Percentiles rank a stretch among this genome's conserved stretches.
phyloP scores from a whole-genome alignment of 2,113 vertebrate genomes.

The Tragelaphus strepsiceros region DNA sequence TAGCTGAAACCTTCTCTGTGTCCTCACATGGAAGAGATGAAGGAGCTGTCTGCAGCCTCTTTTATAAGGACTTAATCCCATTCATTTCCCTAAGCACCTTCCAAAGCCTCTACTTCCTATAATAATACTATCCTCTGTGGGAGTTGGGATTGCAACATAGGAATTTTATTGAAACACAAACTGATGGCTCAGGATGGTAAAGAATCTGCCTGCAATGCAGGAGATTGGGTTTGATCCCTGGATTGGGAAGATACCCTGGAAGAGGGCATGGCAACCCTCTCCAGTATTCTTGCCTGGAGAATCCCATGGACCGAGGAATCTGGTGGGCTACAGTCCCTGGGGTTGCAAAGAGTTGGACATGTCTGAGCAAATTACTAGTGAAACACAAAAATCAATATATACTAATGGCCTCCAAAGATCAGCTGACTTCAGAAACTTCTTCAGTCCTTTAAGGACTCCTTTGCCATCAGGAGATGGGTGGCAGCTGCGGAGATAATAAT shows the following conservation, averaged over 20 bases:
- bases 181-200: not conserved
- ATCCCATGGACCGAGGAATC: not conserved
- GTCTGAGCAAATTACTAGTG: not conserved
- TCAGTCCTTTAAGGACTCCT: not conserved
- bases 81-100: not conserved
- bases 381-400: not conserved
- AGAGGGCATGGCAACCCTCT: not conserved
- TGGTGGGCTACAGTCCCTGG: not conserved
- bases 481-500: not conserved
- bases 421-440: not conserved
- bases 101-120: not conserved
- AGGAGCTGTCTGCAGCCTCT: not conserved
- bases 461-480: not conserved
- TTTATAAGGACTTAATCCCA: not conserved
- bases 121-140: not conserved
- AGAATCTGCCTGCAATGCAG: not conserved
- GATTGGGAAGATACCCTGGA: not conserved
- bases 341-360: not conserved
- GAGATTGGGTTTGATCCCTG: not conserved
- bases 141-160: not conserved
- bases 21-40: not conserved
- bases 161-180: not conserved
- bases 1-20: not conserved
- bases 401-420: not conserved
- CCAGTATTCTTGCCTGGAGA: not conserved